A percentile compares a stretch with the other conserved stretches of the same genome.
Conservation (phyloP, 2,113 vertebrate genomes). For the Melanerpes aurifrons region DNA sequence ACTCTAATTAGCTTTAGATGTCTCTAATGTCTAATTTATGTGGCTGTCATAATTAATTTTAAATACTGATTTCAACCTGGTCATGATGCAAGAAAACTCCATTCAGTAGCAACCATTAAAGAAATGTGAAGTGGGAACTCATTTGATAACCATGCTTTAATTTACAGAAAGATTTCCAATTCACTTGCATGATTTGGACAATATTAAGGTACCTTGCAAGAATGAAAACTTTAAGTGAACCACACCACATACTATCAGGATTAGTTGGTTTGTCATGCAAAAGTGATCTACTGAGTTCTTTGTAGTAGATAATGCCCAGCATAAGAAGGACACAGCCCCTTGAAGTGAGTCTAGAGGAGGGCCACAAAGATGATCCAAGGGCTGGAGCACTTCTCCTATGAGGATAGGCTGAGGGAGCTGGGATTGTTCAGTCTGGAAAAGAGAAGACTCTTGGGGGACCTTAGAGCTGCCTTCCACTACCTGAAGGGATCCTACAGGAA, state of each 20-base stretch:
- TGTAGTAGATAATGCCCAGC: background rate
- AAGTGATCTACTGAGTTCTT: background rate
- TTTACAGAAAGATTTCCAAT: background rate
- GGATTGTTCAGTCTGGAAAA: no score
- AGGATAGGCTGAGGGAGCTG: no score
- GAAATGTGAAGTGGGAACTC: background rate
- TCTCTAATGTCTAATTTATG: conserved; percentile 84
- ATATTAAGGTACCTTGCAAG: background rate
- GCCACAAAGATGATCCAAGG: no score
- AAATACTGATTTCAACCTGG: conserved; percentile 77
- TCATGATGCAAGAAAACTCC: conserved; percentile 65
- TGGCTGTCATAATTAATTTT: conserved; percentile 86
- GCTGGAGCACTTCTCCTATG: no score
- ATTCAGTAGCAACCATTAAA: conserved; percentile 50
- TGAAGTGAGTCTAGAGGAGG: no score
- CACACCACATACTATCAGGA: background rate
- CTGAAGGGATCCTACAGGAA: no score
- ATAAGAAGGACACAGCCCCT: no score
- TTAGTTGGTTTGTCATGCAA: background rate
- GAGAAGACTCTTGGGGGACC: no score
- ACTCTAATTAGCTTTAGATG: conserved; percentile 83
- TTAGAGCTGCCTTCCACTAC: no score
- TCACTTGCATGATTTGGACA: background rate
- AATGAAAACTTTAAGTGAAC: background rate
- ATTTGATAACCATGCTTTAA: background rate